phyloP scores from a whole-genome alignment of 2,113 vertebrate species.

The Sorex fumeus region DNA sequence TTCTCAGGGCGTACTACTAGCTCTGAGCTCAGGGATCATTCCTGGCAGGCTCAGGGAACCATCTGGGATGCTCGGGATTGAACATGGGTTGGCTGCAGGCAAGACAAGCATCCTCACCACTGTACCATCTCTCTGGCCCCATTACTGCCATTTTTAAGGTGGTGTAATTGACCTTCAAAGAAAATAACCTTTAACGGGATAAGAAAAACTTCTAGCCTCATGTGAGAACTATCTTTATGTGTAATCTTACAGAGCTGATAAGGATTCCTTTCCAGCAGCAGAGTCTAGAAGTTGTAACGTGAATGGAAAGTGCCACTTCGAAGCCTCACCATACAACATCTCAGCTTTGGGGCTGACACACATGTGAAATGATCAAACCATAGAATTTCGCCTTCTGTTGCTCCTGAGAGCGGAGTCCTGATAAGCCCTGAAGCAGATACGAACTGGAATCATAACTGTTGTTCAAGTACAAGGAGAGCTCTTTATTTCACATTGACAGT shows the following conservation, averaged over 20 bases:
- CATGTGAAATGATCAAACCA: conserved; percentile 27
- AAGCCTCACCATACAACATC: conserved; percentile 37
- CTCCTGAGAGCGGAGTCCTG: conserved; percentile 66
- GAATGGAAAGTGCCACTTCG: background rate
- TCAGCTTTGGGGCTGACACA: conserved; percentile 62
- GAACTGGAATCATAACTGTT: conserved; percentile 63
- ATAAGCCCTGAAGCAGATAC: conserved; percentile 37
- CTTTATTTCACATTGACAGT: conserved; percentile 76
- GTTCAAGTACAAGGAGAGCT: conserved; percentile 78
- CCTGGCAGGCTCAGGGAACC: too few species aligned
- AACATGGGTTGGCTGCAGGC: too few species aligned
- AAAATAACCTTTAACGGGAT: conserved; percentile 65
- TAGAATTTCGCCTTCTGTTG: background rate
- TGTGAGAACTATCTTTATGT: conserved; percentile 52
- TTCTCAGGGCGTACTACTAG: too few species aligned
- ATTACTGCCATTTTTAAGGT: conserved; percentile 64
- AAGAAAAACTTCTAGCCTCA: conserved; percentile 41
- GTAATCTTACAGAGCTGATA: background rate
- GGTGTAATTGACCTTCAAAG: conserved; percentile 67
- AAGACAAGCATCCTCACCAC: too few species aligned
- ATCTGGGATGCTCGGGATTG: too few species aligned
- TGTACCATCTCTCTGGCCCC: too few species aligned
- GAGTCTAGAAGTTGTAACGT: conserved; percentile 52
- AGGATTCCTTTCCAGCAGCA: conserved; percentile 21
- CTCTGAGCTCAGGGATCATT: too few species aligned